Percentiles rank a stretch among this genome's conserved stretches.
phyloP scores from a whole-genome alignment of 1,140 invertebrate genomes.

The Cylas formicarius region DNA sequence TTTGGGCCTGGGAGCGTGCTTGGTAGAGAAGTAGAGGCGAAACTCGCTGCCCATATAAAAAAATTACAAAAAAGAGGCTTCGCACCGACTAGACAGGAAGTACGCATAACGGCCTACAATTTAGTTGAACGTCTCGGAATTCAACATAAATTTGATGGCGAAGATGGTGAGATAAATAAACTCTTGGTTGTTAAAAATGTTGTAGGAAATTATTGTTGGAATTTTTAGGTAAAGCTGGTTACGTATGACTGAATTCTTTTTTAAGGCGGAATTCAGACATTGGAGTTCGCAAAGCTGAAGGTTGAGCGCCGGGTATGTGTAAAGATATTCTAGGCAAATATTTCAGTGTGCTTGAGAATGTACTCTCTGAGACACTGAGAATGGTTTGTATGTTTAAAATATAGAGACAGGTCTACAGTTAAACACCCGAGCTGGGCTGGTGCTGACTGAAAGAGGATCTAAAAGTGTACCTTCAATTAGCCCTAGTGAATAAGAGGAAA shows the following conservation, averaged over 20 bases:
- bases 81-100: constrained; percentile 9
- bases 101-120: constrained; percentile 10
- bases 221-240: too few species aligned
- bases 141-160: constrained; percentile 10
- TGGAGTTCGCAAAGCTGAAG: too few species aligned
- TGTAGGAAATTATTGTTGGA: too few species aligned
- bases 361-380: too few species aligned
- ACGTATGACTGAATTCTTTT: too few species aligned
- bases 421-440: constrained; percentile 29
- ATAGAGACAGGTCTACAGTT: constrained; percentile 29
- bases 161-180: constrained; percentile 1
- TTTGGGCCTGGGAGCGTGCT: constrained; percentile 1
- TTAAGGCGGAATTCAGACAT: too few species aligned
- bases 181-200: too few species aligned
- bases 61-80: constrained; percentile 12
- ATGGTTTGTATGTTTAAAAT: too few species aligned
- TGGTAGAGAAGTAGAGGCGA: not conserved
- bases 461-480: constrained; percentile 32
- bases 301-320: too few species aligned
- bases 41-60: constrained; percentile 10
- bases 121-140: constrained; percentile 9
- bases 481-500: constrained; percentile 21
- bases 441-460: constrained; percentile 33
- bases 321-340: too few species aligned
- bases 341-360: too few species aligned